Conservation (phyloP, 2,888 invertebrate species). For the Griposia aprilina region DNA sequence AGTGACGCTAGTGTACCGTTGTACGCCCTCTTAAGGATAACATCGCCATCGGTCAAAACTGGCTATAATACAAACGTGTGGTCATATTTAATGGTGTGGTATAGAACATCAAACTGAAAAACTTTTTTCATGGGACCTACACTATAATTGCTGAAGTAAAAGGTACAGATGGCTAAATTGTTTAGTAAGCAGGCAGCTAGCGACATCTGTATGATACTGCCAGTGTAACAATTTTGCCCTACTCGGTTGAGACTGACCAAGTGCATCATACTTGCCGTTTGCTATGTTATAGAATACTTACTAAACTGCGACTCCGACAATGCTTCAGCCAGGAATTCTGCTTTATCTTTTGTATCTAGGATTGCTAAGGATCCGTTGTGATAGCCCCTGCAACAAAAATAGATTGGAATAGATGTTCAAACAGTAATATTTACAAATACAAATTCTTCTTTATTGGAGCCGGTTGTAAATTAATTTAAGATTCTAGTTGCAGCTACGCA, state of each 20-base stretch:
- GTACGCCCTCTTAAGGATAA: no score
- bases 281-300: constrained; percentile 68
- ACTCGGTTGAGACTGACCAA: neutral
- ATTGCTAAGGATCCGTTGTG: constrained; percentile 84
- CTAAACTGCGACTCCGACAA: constrained; percentile 88
- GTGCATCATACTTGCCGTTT: neutral
- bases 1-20: no score
- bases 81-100: no score
- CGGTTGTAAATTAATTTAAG: no score
- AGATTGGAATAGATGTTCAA: neutral
- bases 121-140: neutral
- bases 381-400: constrained; percentile 76
- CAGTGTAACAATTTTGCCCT: neutral
- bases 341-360: constrained; percentile 85
- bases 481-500: no score
- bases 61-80: no score
- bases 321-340: constrained; percentile 86
- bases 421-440: neutral
- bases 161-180: neutral
- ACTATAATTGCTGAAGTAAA: neutral
- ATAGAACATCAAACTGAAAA: no score
- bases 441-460: neutral
- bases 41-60: no score
- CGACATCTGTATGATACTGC: constrained; percentile 3
- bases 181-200: neutral